These are phyloP conservation scores for Rattus norvegicus DNA, from an alignment of 2,113 vertebrate species.

Conservation along the genomic window DNA sequence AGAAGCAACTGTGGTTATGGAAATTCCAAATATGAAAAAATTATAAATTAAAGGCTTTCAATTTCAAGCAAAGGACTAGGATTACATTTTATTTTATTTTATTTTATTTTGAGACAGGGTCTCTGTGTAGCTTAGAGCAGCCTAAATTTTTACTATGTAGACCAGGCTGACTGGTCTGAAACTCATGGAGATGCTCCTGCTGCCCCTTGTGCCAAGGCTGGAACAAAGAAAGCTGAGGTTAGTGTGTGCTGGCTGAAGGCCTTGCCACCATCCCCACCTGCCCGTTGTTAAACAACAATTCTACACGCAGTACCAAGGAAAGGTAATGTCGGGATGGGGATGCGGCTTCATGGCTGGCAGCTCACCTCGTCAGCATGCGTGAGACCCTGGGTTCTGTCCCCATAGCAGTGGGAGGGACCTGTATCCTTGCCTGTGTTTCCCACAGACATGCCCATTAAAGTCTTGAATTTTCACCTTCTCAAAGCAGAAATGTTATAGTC, in stretches of 20 bases:
- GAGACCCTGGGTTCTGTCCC: neutral
- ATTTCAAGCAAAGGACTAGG: constrained; percentile 20
- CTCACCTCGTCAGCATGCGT: neutral
- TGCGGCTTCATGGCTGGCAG: neutral
- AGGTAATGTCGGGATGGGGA: neutral
- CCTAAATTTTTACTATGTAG: neutral
- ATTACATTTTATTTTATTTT: neutral
- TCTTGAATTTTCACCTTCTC: constrained; percentile 38
- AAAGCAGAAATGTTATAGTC: constrained; percentile 48
- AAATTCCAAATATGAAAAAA: neutral
- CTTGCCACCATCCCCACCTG: neutral
- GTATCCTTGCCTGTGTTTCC: constrained; percentile 18
- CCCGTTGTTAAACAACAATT: constrained; percentile 14
- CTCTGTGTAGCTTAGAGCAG: neutral
- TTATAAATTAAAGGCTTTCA: neutral
- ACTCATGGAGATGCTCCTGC: no score
- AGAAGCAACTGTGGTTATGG: neutral
- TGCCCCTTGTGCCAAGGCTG: neutral
- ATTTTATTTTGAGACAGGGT: neutral
- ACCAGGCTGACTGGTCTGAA: neutral
- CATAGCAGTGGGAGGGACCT: neutral
- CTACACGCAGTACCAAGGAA: neutral
- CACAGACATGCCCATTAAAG: constrained; percentile 53
- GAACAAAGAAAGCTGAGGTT: neutral
- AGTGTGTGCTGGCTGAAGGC: neutral